These are phyloP conservation scores for Hofmannophila pseudospretella DNA, from an alignment of 2,888 invertebrate species.

Conservation along the genomic window DNA sequence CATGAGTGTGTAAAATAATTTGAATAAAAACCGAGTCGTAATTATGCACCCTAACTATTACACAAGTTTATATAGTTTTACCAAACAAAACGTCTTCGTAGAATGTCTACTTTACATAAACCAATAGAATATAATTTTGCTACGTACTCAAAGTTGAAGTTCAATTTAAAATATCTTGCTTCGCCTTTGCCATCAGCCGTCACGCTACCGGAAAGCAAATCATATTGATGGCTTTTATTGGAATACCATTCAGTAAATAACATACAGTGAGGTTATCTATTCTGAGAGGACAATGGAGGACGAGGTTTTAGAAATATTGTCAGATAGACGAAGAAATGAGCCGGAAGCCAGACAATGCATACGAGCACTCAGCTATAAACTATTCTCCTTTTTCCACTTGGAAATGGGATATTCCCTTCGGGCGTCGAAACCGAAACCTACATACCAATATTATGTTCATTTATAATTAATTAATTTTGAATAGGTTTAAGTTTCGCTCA, in stretches of 20 bases:
- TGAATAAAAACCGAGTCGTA: no score
- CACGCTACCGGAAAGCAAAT: conserved; percentile 7
- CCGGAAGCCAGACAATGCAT: conserved; percentile 32
- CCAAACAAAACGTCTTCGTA: not conserved
- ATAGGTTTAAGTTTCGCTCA: no score
- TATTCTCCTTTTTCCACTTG: not conserved
- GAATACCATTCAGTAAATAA: conserved; percentile 30
- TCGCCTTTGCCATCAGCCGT: not conserved
- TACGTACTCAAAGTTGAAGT: not conserved
- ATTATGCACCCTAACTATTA: no score
- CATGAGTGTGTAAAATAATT: no score
- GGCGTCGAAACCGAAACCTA: no score
- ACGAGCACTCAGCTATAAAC: not conserved
- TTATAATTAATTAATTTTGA: no score
- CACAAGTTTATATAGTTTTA: not conserved
- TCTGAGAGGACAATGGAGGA: conserved; percentile 34
- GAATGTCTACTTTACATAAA: not conserved
- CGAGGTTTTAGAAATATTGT: conserved; percentile 34
- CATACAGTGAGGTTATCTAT: conserved; percentile 35
- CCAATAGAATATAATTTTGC: not conserved
- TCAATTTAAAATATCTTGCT: not conserved
- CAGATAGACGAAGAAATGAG: conserved; percentile 41
- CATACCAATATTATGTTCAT: no score
- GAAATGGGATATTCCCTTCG: not conserved
- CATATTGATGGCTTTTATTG: conserved; percentile 8